Evolutionary conservation across 2,888 invertebrate species (phyloP).

Genomic region (Microplitis manilae): DNA sequence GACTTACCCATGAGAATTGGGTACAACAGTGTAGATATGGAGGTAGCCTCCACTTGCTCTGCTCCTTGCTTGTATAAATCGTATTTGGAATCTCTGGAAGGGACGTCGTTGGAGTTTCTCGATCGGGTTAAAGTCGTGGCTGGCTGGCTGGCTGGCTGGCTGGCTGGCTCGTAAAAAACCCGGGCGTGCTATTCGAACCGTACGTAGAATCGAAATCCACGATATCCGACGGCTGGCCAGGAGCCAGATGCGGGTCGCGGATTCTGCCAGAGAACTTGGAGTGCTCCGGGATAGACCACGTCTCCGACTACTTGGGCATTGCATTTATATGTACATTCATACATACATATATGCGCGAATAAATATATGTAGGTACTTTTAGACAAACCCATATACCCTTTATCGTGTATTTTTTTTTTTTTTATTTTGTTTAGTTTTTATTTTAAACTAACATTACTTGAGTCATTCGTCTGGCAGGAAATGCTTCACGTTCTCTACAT

Average conservation of each 20-base stretch:
- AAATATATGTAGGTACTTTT: background rate
- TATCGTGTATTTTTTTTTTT: background rate
- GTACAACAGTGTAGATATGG: background rate
- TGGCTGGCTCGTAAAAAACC: constrained; percentile 30
- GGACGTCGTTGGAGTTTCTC: constrained; percentile 25
- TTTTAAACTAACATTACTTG: background rate
- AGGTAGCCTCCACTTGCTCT: background rate
- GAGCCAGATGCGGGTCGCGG: constrained; percentile 41
- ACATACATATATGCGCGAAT: background rate
- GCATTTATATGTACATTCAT: background rate
- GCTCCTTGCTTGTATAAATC: constrained; percentile 30
- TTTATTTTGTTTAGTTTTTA: background rate
- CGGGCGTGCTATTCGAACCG: constrained; percentile 35
- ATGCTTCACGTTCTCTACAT: constrained; percentile 1
- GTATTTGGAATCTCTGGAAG: constrained; percentile 27
- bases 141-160: constrained; percentile 35
- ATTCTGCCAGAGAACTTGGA: constrained; percentile 34
- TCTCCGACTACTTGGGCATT: constrained; percentile 25
- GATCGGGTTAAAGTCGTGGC: constrained; percentile 35
- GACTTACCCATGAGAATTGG: constrained; percentile 1
- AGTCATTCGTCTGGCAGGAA: constrained; percentile 1
- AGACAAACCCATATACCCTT: background rate
- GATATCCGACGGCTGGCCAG: constrained; percentile 41
- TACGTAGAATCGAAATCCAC: constrained; percentile 42
- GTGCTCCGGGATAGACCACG: constrained; percentile 7